A percentile compares a stretch with the other conserved stretches of the same genome.
Evolutionary conservation across 2,888 invertebrate species (phyloP).

Genomic region (Taphrorychus bicolor): DNA sequence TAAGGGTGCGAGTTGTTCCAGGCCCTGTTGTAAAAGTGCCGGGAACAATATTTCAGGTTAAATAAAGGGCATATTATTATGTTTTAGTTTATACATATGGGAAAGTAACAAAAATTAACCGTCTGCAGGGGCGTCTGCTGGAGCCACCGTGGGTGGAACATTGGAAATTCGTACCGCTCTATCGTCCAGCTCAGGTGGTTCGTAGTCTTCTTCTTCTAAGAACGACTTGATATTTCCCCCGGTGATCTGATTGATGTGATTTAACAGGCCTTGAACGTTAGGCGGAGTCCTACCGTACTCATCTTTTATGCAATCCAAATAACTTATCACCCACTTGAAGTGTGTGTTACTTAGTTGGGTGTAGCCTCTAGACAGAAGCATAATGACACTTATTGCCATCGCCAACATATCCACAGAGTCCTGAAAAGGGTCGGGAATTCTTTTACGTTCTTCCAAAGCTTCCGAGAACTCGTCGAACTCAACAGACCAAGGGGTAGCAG

Average conservation of each 20-base stretch:
- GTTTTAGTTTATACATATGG: too few species aligned
- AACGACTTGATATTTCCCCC: slow-evolving; percentile 30
- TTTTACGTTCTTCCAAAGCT: slow-evolving; percentile 14
- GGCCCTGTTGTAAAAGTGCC: too few species aligned
- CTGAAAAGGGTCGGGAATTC: slow-evolving; percentile 36
- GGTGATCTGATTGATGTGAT: slow-evolving; percentile 38
- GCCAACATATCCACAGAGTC: slow-evolving; percentile 43
- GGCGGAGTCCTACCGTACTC: slow-evolving; percentile 43
- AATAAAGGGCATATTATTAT: too few species aligned
- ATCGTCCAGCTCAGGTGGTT: background rate
- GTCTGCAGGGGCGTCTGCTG: too few species aligned
- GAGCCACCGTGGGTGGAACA: too few species aligned
- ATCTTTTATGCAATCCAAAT: slow-evolving; percentile 45
- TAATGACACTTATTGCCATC: slow-evolving; percentile 43
- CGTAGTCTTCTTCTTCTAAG: slow-evolving; percentile 11
- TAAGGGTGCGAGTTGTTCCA: too few species aligned
- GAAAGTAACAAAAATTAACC: too few species aligned
- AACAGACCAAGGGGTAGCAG: slow-evolving; percentile 38
- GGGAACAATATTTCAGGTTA: too few species aligned
- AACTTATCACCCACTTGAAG: slow-evolving; percentile 41
- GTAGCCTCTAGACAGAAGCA: slow-evolving; percentile 41
- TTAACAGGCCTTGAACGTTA: slow-evolving; percentile 44
- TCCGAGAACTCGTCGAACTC: slow-evolving; percentile 38
- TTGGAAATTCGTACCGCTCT: too few species aligned
- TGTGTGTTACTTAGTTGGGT: slow-evolving; percentile 37